These are phyloP conservation scores for Alligator sinensis DNA, from an alignment of 2,113 vertebrate genomes.

Conservation along the genomic window DNA sequence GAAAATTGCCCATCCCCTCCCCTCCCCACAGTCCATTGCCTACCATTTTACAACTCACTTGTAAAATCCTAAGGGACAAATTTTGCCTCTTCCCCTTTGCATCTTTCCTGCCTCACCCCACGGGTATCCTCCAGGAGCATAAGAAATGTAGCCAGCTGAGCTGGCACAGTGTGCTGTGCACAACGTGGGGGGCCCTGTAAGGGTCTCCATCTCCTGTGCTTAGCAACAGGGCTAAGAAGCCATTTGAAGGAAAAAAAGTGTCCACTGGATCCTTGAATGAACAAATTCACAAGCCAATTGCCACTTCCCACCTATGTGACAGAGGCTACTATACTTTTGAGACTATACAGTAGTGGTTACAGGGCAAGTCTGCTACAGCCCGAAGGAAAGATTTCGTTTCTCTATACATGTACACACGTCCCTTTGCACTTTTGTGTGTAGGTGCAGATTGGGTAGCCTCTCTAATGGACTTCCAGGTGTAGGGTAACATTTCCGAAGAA, in stretches of 20 bases:
- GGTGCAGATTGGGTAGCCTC: background rate
- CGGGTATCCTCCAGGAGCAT: background rate
- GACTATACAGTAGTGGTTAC: background rate
- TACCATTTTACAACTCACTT: background rate
- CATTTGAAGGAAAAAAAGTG: background rate
- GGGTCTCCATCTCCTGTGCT: background rate
- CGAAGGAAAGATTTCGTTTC: background rate
- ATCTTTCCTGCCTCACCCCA: no score
- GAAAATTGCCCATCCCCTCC: background rate
- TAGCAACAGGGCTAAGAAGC: background rate
- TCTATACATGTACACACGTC: background rate
- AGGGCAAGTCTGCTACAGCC: background rate
- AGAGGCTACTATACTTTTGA: background rate
- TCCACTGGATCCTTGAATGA: background rate
- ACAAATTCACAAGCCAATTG: background rate
- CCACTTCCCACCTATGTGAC: background rate
- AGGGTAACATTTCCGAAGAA: background rate
- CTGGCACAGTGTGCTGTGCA: background rate
- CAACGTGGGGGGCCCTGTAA: background rate
- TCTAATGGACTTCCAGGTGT: background rate
- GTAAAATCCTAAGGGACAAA: background rate
- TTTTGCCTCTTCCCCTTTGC: background rate
- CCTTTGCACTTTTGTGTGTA: background rate
- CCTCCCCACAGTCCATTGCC: background rate
- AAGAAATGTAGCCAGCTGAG: background rate